Evolutionary conservation across 2,797 vertebrate species (phyloP).

Genomic region (Sarcoramphus papa): DNA sequence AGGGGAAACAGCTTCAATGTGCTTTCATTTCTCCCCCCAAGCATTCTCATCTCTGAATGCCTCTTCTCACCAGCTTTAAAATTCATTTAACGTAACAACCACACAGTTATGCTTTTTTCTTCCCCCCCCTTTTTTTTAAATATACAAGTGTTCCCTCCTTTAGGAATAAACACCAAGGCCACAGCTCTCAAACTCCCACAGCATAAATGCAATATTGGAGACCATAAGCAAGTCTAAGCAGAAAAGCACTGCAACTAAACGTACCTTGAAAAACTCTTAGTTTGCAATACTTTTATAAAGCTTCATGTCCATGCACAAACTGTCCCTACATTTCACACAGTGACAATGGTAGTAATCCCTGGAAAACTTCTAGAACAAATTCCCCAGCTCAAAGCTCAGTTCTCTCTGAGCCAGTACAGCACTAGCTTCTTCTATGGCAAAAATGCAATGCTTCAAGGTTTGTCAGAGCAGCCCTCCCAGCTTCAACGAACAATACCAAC

Average conservation of each 20-base stretch:
- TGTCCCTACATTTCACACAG: background rate
- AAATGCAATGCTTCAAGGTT: background rate
- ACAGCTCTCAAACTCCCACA: background rate
- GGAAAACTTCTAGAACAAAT: conserved; percentile 38
- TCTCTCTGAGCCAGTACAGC: background rate
- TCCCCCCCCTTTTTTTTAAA: background rate
- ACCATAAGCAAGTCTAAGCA: background rate
- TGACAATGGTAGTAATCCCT: background rate
- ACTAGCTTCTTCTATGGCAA: background rate
- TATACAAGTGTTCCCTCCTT: conserved; percentile 1
- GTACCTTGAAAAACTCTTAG: conserved; percentile 31
- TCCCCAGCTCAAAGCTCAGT: background rate
- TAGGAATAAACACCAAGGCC: conserved; percentile 28
- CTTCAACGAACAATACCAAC: fast-evolving
- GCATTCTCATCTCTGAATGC: conserved; percentile 47
- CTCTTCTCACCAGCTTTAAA: conserved; percentile 42
- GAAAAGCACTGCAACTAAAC: conserved; percentile 31
- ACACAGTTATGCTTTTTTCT: conserved; percentile 13
- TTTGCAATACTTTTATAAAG: conserved; percentile 9
- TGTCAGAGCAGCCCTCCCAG: background rate
- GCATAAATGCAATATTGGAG: background rate
- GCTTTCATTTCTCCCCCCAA: conserved; percentile 40
- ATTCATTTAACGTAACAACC: conserved; percentile 57
- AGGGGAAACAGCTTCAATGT: conserved; percentile 14
- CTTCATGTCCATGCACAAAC: background rate